These are phyloP conservation scores for Arctia plantaginis DNA, from an alignment of 2,888 invertebrate species.

Conservation along the genomic window DNA sequence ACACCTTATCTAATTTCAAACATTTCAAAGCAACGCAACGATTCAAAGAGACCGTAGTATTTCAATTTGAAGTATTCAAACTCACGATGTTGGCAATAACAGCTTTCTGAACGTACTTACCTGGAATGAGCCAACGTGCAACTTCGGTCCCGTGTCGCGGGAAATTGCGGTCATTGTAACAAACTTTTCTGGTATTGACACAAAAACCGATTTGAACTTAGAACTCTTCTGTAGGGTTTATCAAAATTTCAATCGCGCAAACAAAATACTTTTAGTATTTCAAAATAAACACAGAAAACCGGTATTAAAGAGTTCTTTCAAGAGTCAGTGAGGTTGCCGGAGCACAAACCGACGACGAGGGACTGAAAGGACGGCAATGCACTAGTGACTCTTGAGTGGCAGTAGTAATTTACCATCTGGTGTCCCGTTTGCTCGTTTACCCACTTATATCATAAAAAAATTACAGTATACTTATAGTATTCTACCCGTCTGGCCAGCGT, in stretches of 20 bases:
- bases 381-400: too few species aligned
- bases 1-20: constrained; percentile 26
- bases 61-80: constrained; percentile 41
- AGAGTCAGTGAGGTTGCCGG: too few species aligned
- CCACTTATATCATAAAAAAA: too few species aligned
- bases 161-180: constrained; percentile 48
- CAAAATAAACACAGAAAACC: too few species aligned
- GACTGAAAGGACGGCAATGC: too few species aligned
- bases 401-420: too few species aligned
- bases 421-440: too few species aligned
- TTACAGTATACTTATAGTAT: too few species aligned
- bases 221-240: constrained; percentile 34
- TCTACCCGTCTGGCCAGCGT: too few species aligned
- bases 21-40: constrained; percentile 16
- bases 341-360: too few species aligned
- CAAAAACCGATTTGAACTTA: constrained; percentile 42
- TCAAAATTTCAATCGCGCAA: constrained; percentile 35
- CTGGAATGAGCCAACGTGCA: constrained; percentile 35
- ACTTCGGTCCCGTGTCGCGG: constrained; percentile 37
- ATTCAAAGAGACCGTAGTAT: constrained; percentile 33
- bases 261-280: background rate
- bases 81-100: constrained; percentile 47
- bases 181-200: constrained; percentile 46
- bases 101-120: constrained; percentile 40
- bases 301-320: too few species aligned